Base-by-base conservation (phyloP, 1,140 invertebrate genomes). In the Drosophila ficusphila region DNA sequence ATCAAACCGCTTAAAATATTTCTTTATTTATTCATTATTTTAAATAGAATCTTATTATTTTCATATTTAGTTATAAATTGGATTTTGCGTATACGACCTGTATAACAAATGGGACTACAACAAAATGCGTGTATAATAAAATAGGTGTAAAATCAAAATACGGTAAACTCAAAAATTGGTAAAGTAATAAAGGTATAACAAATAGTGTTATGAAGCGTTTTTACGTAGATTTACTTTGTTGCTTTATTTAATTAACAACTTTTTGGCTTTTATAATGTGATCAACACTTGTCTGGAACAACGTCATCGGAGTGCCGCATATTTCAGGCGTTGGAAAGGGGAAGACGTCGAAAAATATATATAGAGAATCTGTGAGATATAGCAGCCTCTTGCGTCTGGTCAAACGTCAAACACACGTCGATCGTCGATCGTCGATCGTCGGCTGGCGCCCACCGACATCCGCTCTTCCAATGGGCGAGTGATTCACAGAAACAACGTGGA, bases 361-460 rank as follows among this genome's bases (percentile, higher is more conserved):
- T 42, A 12, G 31, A 27, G 60, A 34, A 60, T 27, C 9, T 31
- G n/a, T 25, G 61, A 67, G 54, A 56, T 31, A 69, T 56, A 16
- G 69, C 62, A 62, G 49, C 34, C 29, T 39, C 19, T 53, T 41
- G 54, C 39, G 49, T 54, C 56, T 58, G 64, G 64, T 79, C 76
- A 79, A 79, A 53, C 58, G 79, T 78, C 74, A 62, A 82, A 73
- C 41, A 61, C 23, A 29, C 61, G 53, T 67, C 58, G 79, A 79
- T 79, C 70, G 70, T 58, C 64, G 47, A 21, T 21, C 11, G 38
- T 19, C 9, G 38, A 34, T 14, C 3, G 33, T 14, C 33, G 33
- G 27, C 39, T 67, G 79, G 79, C 79, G 79, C 79, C 79, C 79
- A 83, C 79, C 68, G 72, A 79, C 79, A 76, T 83, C 79, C 79